Conservation (phyloP, 2,113 vertebrate species). For the Oreochromis aureus region DNA sequence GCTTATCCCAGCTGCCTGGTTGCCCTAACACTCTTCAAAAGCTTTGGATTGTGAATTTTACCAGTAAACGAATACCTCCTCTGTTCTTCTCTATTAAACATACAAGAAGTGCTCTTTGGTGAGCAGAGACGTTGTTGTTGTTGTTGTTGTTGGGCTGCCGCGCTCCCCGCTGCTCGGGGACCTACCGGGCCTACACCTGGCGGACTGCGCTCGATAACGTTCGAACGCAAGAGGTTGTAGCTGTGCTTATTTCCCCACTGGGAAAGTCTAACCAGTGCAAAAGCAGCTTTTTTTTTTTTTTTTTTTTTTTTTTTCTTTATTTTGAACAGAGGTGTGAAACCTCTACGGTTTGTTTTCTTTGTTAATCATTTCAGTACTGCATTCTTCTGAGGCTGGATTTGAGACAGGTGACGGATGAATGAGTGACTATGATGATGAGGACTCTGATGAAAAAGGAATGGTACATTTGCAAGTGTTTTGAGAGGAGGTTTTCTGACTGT, state of each 20-base stretch:
- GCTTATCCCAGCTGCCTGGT: constrained; percentile 61
- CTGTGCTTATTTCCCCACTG: constrained; percentile 61
- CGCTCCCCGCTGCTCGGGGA: constrained; percentile 16
- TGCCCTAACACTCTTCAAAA: constrained; percentile 51
- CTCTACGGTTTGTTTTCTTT: constrained; percentile 59
- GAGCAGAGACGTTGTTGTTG: constrained; percentile 45
- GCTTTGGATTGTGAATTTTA: constrained; percentile 69
- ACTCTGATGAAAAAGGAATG: constrained; percentile 48
- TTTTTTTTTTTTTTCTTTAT: constrained; percentile 14
- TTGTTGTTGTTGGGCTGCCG: background rate
- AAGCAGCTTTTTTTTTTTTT: constrained; percentile 56
- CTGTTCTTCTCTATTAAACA: constrained; percentile 52
- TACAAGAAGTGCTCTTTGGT: constrained; percentile 62
- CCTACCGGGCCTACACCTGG: background rate
- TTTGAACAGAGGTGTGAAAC: constrained; percentile 70
- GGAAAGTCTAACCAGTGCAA: constrained; percentile 70
- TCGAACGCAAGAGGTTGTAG: constrained; percentile 45
- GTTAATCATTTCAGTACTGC: constrained; percentile 73
- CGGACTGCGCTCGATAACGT: constrained; percentile 17
- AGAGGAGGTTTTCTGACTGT: constrained; percentile 63
- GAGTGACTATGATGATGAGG: constrained; percentile 15
- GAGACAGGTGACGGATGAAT: constrained; percentile 36
- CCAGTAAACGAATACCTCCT: constrained; percentile 73
- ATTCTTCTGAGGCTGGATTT: constrained; percentile 55
- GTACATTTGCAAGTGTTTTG: constrained; percentile 71